Evolutionary conservation across 2,888 invertebrate species (phyloP), one percentile per base, ranked within the genome.

Genomic region (Euplexia lucipara): DNA sequence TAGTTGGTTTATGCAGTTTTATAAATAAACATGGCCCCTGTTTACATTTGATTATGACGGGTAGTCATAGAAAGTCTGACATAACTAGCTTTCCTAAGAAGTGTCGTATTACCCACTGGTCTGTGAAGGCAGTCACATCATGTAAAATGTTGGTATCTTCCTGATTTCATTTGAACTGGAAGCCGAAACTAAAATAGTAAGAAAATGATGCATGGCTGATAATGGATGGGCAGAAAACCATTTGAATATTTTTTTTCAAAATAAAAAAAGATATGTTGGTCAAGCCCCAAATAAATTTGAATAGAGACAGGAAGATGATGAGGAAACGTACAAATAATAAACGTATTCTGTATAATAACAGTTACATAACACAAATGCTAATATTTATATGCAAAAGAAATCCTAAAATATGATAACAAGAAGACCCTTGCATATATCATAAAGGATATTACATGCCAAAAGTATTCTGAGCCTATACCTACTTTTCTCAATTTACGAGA

Each of bases 381-480:
- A 44, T 56, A 66, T 74, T 52, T 52, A 65, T 45, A 34, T 52
- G 34, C 37, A 53, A 37, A 48, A 48, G n/a, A 34, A 61, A 56
- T 51, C 32, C 48, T 53, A 42, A 76, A 70, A 53, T 58, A 59
- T 53, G 9, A 54, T 35, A 45, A 39, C 22, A 30, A 52, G 54
- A 45, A 70, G 20, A 72, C 54, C 71, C 9, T 54, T 51, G 52
- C 63, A 32, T 77, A 70, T 22, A 68, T 70, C 70, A 69, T 45
- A 42, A 51, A 60, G 44, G 69, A 73, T 72, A 73, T 68, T 63
- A 60, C 65, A 57, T 39, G 59, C 68, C 75, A 67, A 37, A 58
- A 52, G 59, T 51, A 66, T 67, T 74, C 74, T 20, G 20, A 42
- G 35, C 47, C 52, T 74, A 52, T 51, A 70, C 3, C 65, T 49